Conservation (phyloP, 2,888 invertebrate species). For the Nomada fucata region DNA sequence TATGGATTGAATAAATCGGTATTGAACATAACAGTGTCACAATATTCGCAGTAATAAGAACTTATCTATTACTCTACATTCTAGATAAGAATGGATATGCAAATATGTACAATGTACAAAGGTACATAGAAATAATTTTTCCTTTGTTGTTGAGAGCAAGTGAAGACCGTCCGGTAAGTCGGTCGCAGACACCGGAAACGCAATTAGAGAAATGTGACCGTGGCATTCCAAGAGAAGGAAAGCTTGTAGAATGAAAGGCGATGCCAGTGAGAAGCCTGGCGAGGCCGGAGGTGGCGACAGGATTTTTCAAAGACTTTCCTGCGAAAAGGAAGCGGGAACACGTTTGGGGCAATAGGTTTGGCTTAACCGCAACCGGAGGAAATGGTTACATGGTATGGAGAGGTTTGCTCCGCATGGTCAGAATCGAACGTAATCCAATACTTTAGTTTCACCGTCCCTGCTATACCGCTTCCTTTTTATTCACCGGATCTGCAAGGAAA, state of each 20-base stretch:
- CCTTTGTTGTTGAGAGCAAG: neutral
- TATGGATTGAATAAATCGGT: no score
- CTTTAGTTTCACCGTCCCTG: conserved; percentile 45
- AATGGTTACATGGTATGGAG: conserved; percentile 56
- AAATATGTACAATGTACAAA: neutral
- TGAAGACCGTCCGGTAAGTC: conserved; percentile 4
- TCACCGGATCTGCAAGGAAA: conserved; percentile 43
- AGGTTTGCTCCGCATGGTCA: conserved; percentile 45
- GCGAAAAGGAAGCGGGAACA: conserved; percentile 46
- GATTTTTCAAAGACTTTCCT: conserved; percentile 61
- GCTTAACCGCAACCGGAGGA: conserved; percentile 58
- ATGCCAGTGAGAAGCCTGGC: conserved; percentile 49
- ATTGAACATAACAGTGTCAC: no score
- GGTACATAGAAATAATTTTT: neutral
- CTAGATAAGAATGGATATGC: no score
- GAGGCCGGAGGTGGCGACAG: conserved; percentile 49
- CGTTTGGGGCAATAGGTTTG: conserved; percentile 48
- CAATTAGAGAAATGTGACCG: conserved; percentile 58
- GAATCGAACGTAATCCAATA: conserved; percentile 61
- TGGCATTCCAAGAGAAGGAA: conserved; percentile 41
- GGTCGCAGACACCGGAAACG: conserved; percentile 34
- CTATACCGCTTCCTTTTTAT: conserved; percentile 52
- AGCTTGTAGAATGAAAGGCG: conserved; percentile 55
- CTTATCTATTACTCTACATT: no score
- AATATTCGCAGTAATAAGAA: no score